Percentiles rank a stretch among this genome's conserved stretches.
Conservation (phyloP, 2,113 vertebrate genomes). For the Puma concolor region DNA sequence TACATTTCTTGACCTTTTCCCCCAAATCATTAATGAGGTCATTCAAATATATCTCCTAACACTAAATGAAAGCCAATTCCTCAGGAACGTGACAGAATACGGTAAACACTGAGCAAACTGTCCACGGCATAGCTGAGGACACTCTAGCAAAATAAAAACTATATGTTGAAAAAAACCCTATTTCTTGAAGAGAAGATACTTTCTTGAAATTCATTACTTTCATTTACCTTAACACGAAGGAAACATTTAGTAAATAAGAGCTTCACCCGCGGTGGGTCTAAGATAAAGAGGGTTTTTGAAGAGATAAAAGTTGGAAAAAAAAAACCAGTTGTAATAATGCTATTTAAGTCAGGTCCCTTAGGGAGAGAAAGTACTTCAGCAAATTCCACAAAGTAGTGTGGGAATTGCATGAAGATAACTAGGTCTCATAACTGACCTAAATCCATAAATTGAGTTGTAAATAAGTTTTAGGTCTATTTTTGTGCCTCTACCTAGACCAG, state of each 20-base stretch:
- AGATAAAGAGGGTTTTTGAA: not conserved
- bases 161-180: not conserved
- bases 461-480: constrained; percentile 39
- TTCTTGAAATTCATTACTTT: not conserved
- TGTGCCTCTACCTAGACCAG: not conserved
- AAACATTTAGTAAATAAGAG: not conserved
- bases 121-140: not conserved
- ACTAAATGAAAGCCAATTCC: not conserved
- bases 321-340: not conserved
- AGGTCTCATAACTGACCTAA: constrained; percentile 4
- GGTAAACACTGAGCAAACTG: rapidly evolving
- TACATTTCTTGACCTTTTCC: not conserved
- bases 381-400: constrained; percentile 16
- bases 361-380: not conserved
- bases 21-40: not conserved
- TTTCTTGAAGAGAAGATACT: not conserved
- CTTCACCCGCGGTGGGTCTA: not conserved
- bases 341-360: not conserved
- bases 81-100: not conserved
- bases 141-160: not conserved
- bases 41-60: not conserved
- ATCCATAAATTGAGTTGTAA: constrained; percentile 43
- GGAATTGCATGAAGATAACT: not conserved
- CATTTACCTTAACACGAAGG: not conserved
- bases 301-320: not conserved